A percentile compares a stretch with the other conserved stretches of the same genome.
Evolutionary conservation across 2,888 invertebrate species (phyloP).

Genomic region (Athetis lepigone): DNA sequence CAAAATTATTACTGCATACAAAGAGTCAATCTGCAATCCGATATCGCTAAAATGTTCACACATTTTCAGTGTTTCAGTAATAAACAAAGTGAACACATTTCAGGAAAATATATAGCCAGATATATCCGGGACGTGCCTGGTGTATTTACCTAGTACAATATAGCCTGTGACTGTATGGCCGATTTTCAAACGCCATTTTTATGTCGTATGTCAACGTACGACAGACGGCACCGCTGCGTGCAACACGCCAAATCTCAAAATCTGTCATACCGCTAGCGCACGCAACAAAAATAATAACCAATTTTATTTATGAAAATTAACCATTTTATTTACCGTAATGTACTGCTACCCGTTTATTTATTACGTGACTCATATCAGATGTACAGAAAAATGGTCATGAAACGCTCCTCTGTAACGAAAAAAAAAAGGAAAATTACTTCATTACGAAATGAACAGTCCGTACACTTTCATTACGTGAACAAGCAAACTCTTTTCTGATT

Average conservation of each 20-base stretch:
- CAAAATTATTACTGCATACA: slow-evolving; percentile 39
- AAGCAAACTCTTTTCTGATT: neutral
- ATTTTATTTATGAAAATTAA: slow-evolving; percentile 64
- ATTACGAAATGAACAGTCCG: slow-evolving; percentile 10
- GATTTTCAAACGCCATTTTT: slow-evolving; percentile 66
- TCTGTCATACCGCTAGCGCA: slow-evolving; percentile 67
- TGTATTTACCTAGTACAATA: slow-evolving; percentile 53
- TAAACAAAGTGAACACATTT: slow-evolving; percentile 50
- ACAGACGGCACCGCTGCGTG: slow-evolving; percentile 77
- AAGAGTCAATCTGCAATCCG: slow-evolving; percentile 48
- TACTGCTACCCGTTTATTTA: slow-evolving; percentile 38
- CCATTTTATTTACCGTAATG: slow-evolving; percentile 58
- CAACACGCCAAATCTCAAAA: slow-evolving; percentile 81
- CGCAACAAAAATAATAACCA: slow-evolving; percentile 78
- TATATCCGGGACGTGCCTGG: slow-evolving; percentile 36
- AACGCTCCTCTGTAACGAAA: slow-evolving; percentile 9
- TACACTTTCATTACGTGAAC: slow-evolving; percentile 4
- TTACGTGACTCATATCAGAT: slow-evolving; percentile 49
- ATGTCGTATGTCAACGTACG: slow-evolving; percentile 68
- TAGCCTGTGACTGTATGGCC: slow-evolving; percentile 59
- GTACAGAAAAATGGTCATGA: slow-evolving; percentile 37
- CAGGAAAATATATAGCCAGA: slow-evolving; percentile 34
- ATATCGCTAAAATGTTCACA: slow-evolving; percentile 49
- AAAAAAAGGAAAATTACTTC: slow-evolving; percentile 11
- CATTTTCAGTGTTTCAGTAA: slow-evolving; percentile 35